Conservation (phyloP, 2,888 invertebrate genomes). For the Scrobipalpa atriplicella region DNA sequence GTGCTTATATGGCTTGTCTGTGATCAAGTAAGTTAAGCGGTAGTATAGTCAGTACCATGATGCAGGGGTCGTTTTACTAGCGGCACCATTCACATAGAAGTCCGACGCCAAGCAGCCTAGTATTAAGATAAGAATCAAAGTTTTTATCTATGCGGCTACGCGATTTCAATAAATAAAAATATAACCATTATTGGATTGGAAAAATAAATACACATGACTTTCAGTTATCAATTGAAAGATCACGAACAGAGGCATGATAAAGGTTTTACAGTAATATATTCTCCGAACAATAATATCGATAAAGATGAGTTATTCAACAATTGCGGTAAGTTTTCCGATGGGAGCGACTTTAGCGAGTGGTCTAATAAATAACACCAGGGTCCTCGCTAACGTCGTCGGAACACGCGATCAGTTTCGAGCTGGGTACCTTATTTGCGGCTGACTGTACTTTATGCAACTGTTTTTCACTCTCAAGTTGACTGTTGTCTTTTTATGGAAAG, state of each 20-base stretch:
- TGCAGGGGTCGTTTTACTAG: no score
- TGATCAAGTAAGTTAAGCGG: no score
- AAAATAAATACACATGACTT: background rate
- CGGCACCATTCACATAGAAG: no score
- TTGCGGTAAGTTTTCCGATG: slow-evolving; percentile 20
- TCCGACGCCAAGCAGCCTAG: no score
- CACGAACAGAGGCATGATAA: background rate
- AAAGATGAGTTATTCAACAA: slow-evolving; percentile 23
- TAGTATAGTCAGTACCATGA: no score
- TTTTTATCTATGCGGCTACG: no score
- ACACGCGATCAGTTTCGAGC: slow-evolving; percentile 59
- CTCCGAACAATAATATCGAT: slow-evolving; percentile 5
- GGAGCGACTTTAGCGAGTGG: slow-evolving; percentile 2
- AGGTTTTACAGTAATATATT: background rate
- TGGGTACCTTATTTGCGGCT: slow-evolving; percentile 24
- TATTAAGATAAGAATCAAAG: no score
- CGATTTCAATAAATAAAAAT: background rate
- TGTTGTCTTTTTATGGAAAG: slow-evolving; percentile 13
- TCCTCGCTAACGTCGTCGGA: slow-evolving; percentile 62
- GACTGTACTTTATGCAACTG: slow-evolving; percentile 48
- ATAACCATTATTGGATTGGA: background rate
- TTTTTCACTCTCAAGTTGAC: slow-evolving; percentile 31
- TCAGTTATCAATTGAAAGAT: slow-evolving; percentile 9
- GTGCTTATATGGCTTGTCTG: no score
- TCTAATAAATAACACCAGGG: slow-evolving; percentile 74